Conservation (phyloP, 2,113 vertebrate genomes). For the Tychaedon coryphoeus region DNA sequence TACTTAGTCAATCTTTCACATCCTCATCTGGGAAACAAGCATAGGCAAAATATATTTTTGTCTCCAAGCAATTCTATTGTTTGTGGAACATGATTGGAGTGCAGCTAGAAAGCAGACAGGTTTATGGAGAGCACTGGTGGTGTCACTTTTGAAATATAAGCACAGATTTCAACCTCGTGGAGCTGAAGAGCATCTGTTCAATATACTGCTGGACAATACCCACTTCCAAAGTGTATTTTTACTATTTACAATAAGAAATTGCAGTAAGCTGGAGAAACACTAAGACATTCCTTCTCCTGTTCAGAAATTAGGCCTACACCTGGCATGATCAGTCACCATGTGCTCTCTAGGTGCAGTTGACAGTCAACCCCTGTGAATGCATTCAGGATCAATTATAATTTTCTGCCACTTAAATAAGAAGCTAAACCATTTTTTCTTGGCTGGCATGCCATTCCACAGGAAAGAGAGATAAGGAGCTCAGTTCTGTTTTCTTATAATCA, state of each 20-base stretch:
- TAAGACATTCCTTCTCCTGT: background rate
- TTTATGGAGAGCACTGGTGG: background rate
- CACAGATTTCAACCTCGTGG: background rate
- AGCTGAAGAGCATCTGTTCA: background rate
- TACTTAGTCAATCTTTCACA: background rate
- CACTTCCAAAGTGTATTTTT: background rate
- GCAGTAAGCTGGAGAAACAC: background rate
- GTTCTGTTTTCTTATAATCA: background rate
- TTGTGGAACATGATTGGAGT: background rate
- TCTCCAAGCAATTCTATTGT: background rate
- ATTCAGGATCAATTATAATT: background rate
- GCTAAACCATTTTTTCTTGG: background rate
- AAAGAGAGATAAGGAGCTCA: background rate
- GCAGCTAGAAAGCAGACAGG: background rate
- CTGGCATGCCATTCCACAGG: background rate
- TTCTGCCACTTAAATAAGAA: background rate
- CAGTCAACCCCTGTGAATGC: background rate
- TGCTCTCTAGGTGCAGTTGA: background rate
- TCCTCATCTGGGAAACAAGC: background rate
- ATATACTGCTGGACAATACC: background rate
- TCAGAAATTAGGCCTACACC: background rate
- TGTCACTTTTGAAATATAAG: background rate
- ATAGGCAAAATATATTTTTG: background rate
- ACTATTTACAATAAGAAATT: background rate
- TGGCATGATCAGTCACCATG: background rate